These are phyloP conservation scores for Danionella cerebrum DNA, from an alignment of 2,113 vertebrate genomes.

Conservation along the genomic window DNA sequence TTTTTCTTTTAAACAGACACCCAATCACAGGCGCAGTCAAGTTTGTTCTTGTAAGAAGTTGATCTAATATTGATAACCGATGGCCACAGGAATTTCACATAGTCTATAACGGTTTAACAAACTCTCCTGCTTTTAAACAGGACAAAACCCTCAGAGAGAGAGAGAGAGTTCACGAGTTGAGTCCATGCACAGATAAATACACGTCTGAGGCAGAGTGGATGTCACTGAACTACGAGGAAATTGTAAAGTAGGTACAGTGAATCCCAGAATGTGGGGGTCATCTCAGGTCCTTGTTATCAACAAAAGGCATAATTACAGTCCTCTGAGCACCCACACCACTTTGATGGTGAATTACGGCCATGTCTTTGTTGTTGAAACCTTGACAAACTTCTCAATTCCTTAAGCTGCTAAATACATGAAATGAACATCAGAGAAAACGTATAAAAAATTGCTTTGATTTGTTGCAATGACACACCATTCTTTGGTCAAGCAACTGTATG, in stretches of 20 bases:
- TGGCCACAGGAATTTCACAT: too few relatives aligned
- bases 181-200: conserved; percentile 1
- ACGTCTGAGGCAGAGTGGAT: background rate
- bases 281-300: conserved; percentile 20
- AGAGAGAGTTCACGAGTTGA: too few relatives aligned
- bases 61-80: too few relatives aligned
- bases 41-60: too few relatives aligned
- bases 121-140: background rate
- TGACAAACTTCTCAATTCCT: background rate
- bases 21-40: too few relatives aligned
- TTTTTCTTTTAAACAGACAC: background rate
- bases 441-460: background rate
- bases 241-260: conserved; percentile 21
- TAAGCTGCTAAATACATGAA: background rate
- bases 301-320: conserved; percentile 32
- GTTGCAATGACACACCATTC: background rate
- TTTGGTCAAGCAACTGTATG: too few relatives aligned
- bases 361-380: background rate
- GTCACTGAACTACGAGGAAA: conserved; percentile 20
- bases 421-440: background rate
- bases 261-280: conserved; percentile 18
- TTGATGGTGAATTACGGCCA: background rate
- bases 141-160: conserved; percentile 4
- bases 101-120: background rate
- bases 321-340: background rate